phyloP scores from a whole-genome alignment of 2,797 vertebrate species.

The Ceyx erithaca region DNA sequence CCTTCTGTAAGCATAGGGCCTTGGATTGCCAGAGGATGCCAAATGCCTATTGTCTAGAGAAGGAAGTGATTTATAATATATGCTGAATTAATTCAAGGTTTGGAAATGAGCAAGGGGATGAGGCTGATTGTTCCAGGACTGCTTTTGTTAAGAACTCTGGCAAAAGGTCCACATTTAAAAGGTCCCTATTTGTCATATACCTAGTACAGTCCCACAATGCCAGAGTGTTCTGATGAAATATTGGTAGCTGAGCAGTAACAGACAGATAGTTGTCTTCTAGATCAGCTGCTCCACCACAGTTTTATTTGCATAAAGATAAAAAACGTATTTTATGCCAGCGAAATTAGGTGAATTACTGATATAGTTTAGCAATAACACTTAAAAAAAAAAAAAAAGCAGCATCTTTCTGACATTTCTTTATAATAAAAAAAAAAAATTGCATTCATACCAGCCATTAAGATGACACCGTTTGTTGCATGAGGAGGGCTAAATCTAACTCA shows the following conservation, averaged over 20 bases:
- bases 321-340: background rate
- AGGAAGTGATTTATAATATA: constrained; percentile 24
- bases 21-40: background rate
- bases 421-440: background rate
- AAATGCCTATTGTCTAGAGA: constrained; percentile 9
- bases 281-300: background rate
- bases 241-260: background rate
- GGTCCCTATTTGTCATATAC: background rate
- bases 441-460: background rate
- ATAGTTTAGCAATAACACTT: background rate
- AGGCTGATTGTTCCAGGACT: constrained; percentile 11
- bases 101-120: background rate
- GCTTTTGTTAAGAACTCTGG: constrained; percentile 26
- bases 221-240: constrained; percentile 17
- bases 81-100: background rate
- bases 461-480: background rate
- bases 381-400: too few relatives aligned
- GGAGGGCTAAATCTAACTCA: background rate
- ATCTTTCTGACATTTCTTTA: background rate
- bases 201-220: background rate
- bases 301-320: background rate
- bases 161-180: background rate
- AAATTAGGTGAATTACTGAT: background rate
- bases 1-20: background rate
- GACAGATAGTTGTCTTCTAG: background rate